Evolutionary conservation across 2,113 vertebrate genomes (phyloP), one percentile per base, ranked within the genome.

Genomic region (Phrynosoma platyrhinos): DNA sequence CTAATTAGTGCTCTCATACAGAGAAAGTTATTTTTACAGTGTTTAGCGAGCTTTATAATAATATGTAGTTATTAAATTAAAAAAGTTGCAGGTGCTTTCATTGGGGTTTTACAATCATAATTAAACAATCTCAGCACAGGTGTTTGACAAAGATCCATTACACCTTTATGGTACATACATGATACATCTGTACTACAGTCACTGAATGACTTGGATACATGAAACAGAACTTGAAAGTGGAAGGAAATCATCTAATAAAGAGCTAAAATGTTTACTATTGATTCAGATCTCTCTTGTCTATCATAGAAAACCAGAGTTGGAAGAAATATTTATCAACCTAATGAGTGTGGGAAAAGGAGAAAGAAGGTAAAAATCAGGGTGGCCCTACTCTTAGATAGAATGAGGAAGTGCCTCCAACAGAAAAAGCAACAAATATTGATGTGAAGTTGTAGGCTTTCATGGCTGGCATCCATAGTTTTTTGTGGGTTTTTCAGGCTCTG

Each of bases 71-170:
- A 85, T n/a, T 84, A 93, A 93, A 89, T 75, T 32, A 84, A 74
- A 42, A 82, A 91, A 93, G 91, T n/a, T 68, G 1, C 27, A 78
- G 72, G 68, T 0, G 53, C 84, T 91, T 79, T 93, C 72, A 83
- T 78, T 83, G 14, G 0, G 4, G 18, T 40, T 93, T 92, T 91
- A 87, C 16, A 88, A 62, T 72, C 52, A 18, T 23, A 91, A 91
- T 2, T 82, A 72, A 90, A 86, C 40, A 79, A 32, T 0, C n/a
- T 88, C 84, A 82, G 8, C 76, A 55, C 76, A 88, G 62, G 83
- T 92, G 58, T 68, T 94, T 90, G 75, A 86, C 64, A 90, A 91
- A 94, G 32, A 91, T n/a, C 2, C 47, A 71, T 94, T 92, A 86
- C 89, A 89, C 2, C 90, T 89, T 69, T 91, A 79, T 91, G 9